Evolutionary conservation across 2,888 invertebrate genomes (phyloP).

Genomic region (Cephalotes varians): DNA sequence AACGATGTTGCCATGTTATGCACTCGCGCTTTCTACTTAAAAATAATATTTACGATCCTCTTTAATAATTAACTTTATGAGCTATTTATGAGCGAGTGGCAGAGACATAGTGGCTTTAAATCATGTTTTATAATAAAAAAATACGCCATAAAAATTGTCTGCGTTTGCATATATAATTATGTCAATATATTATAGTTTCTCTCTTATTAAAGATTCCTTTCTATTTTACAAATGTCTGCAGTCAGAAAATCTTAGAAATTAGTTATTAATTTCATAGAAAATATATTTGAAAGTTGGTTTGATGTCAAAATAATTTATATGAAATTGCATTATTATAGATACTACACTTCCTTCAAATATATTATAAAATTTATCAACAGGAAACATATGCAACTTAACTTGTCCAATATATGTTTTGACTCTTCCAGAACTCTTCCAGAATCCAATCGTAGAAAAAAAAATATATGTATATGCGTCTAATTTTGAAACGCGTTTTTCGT

Average conservation of each 20-base stretch:
- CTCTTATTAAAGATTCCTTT: background rate
- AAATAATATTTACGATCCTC: conserved; percentile 8
- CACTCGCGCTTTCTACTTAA: conserved; percentile 8
- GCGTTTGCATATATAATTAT: background rate
- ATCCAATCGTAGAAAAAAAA: background rate
- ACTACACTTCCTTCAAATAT: background rate
- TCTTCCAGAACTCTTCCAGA: background rate
- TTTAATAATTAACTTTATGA: background rate
- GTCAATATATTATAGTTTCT: background rate
- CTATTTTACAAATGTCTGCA: background rate
- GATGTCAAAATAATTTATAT: background rate
- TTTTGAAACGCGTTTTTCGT: background rate
- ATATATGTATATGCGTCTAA: background rate
- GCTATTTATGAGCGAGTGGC: background rate
- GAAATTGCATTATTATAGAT: background rate
- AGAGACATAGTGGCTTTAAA: background rate
- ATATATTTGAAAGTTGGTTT: background rate
- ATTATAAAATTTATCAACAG: background rate
- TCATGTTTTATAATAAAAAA: background rate
- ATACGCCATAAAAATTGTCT: background rate
- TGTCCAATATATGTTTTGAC: background rate
- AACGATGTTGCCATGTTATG: background rate
- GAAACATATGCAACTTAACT: background rate
- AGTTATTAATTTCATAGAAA: background rate
- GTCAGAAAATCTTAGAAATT: background rate